Base-by-base conservation (phyloP, 2,888 invertebrate genomes). In the Dasypogon diadema region DNA sequence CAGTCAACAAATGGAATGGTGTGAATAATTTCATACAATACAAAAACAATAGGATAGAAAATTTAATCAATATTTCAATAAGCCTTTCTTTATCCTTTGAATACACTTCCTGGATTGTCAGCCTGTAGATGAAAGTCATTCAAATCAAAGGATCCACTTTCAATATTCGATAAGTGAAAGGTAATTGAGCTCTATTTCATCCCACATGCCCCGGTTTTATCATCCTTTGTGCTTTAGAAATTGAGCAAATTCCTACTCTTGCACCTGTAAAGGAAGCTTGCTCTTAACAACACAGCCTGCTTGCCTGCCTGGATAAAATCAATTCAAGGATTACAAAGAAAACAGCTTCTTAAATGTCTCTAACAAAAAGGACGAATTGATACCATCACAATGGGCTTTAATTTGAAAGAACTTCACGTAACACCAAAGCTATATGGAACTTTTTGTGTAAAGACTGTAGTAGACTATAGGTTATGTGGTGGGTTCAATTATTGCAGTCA, bases 141-240 rank as follows among this genome's bases (percentile, higher is more conserved):
- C 8, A 63, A 63, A 37, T 63, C 63, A 63, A 63, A 63, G 63
- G 63, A 63, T 63, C 63, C 63, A 63, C 63, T 63, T 63, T 63
- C 63, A 34, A 63, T 63, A 37, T 63, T 37, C 30, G 63, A 63
- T 63, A 63, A 63, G 63, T 63, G 63, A 63, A 63, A 63, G 63
- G 63, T 63, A 63, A 63, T 63, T 63, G 63, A 63, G 63, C 63
- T 63, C 18, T 21, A 63, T 34, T 63, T 63, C 34, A 63, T 63
- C 63, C 42, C 42, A 37, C 63, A 63, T 63, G 63, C 18, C 63
- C 63, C 63, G 63, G 42, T 63, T 63, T 63, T 37, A 63, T 42
- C 37, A 12, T 22, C 63, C 37, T 63, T 63, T 63, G 63, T 63
- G 42, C 42, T 63, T 63, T 37, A 63, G 63, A 30, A 63, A 63